Percentiles rank a stretch among this genome's conserved stretches.
Evolutionary conservation across 2,113 vertebrate species (phyloP).

Genomic region (Scytalopus superciliaris): DNA sequence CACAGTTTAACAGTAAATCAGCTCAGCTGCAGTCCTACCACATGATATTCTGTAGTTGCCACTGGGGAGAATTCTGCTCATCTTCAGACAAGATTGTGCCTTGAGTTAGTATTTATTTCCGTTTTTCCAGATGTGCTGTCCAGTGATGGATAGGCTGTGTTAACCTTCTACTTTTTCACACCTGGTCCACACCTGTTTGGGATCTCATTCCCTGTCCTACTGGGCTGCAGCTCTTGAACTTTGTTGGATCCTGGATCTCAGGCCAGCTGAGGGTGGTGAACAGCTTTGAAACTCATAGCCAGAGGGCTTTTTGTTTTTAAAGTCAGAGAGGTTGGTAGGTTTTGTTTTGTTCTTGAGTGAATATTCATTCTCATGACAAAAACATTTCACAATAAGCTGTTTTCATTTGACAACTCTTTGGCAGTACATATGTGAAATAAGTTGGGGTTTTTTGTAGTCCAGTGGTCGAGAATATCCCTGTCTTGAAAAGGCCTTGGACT

Average conservation of each 20-base stretch:
- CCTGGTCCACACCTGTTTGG: conserved; percentile 57
- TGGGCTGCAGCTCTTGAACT: conserved; percentile 37
- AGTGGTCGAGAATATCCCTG: neutral
- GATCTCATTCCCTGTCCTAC: conserved; percentile 22
- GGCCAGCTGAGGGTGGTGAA: neutral
- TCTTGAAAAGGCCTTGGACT: neutral
- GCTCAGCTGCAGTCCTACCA: conserved; percentile 33
- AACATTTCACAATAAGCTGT: conserved; percentile 50
- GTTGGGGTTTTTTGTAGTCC: neutral
- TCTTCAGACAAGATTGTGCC: conserved; percentile 45
- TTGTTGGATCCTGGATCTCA: conserved; percentile 11
- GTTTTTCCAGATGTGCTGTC: conserved; percentile 34
- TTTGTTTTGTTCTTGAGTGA: conserved; percentile 49
- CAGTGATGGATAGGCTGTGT: conserved; percentile 52
- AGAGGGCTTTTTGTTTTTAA: conserved; percentile 37
- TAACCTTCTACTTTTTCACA: conserved; percentile 42
- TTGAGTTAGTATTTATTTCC: conserved; percentile 42
- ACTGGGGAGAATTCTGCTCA: conserved; percentile 28
- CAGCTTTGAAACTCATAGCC: conserved; percentile 3
- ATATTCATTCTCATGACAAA: conserved; percentile 52
- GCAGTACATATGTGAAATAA: conserved; percentile 23
- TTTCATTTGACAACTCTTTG: conserved; percentile 45
- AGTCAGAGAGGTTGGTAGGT: conserved; percentile 30
- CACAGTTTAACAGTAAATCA: conserved; percentile 46
- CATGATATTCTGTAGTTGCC: conserved; percentile 17